Evolutionary conservation across 2,888 invertebrate genomes (phyloP).

Genomic region (Crematogaster levior): DNA sequence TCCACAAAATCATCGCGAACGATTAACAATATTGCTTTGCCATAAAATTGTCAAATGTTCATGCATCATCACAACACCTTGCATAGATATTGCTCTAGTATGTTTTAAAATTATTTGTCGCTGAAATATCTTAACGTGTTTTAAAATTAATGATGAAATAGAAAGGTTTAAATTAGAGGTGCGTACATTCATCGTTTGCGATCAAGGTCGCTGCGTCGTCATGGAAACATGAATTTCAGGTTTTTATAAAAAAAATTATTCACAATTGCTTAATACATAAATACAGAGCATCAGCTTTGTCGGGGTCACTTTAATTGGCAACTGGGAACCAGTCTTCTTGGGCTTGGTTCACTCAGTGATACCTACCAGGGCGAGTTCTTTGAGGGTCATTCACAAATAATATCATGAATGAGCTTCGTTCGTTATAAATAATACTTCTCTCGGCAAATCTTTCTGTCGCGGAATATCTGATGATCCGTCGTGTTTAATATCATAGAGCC

Average conservation of each 20-base stretch:
- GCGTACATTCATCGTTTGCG: slow-evolving; percentile 16
- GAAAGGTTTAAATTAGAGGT: neutral
- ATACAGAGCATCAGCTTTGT: slow-evolving; percentile 66
- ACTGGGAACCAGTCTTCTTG: slow-evolving; percentile 72
- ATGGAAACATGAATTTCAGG: slow-evolving; percentile 68
- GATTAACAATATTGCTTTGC: neutral
- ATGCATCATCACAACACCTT: neutral
- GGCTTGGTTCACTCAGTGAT: slow-evolving; percentile 41
- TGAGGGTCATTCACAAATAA: slow-evolving; percentile 72
- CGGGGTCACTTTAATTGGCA: slow-evolving; percentile 73
- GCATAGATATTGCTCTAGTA: neutral
- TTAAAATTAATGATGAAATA: neutral
- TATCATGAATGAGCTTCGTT: slow-evolving; percentile 73
- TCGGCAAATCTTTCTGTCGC: slow-evolving; percentile 5
- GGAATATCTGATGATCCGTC: slow-evolving; percentile 34
- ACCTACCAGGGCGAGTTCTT: slow-evolving; percentile 37
- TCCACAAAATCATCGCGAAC: neutral
- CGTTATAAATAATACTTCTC: slow-evolving; percentile 52
- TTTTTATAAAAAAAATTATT: slow-evolving; percentile 48
- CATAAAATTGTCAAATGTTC: neutral
- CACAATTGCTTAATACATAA: slow-evolving; percentile 74
- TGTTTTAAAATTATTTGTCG: neutral
- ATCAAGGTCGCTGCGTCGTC: slow-evolving; percentile 40
- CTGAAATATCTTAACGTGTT: neutral
- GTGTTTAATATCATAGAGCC: slow-evolving; percentile 49